These are phyloP conservation scores for Hypsibius dujardini DNA, from an alignment of 1,140 invertebrate genomes.

Conservation along the genomic window DNA sequence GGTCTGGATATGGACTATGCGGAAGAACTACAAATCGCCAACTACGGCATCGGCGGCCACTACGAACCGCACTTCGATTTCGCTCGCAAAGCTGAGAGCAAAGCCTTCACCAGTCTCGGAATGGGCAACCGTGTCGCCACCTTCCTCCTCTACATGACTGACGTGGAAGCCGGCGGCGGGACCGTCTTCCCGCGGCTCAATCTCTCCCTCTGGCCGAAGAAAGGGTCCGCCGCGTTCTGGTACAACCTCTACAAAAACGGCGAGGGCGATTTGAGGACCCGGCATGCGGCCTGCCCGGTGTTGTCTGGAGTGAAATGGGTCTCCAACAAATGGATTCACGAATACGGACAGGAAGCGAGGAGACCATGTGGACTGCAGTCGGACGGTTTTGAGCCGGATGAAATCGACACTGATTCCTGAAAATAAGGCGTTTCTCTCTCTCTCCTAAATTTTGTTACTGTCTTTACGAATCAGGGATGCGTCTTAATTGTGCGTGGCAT, in stretches of 20 bases:
- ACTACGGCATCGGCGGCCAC: conserved; percentile 37
- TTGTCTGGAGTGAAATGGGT: conserved; percentile 92
- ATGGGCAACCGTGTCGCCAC: conserved; percentile 87
- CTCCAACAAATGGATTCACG: conserved; percentile 98
- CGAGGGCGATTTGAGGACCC: conserved; percentile 73
- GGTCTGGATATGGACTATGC: conserved; percentile 64
- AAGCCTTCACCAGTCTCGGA: conserved; percentile 66
- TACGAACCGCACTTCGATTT: conserved; percentile 34
- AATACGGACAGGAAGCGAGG: conserved; percentile 72
- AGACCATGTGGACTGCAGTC: conserved; percentile 47
- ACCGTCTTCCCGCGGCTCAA: conserved; percentile 79
- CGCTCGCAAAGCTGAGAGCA: conserved; percentile 66
- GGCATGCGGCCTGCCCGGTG: conserved; percentile 93
- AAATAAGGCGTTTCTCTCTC: no score
- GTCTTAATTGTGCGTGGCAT: no score
- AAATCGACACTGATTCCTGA: no score
- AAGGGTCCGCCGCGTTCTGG: conserved; percentile 85
- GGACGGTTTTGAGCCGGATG: conserved; percentile 24
- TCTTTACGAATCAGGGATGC: no score
- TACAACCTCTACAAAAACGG: conserved; percentile 76
- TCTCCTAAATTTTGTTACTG: no score
- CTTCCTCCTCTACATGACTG: conserved; percentile 79
- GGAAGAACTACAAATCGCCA: conserved; percentile 53
- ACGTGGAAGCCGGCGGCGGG: conserved; percentile 80
- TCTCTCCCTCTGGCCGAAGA: conserved; percentile 63